phyloP scores from a whole-genome alignment of 2,797 vertebrate genomes.

The Syndactyla subalaris region DNA sequence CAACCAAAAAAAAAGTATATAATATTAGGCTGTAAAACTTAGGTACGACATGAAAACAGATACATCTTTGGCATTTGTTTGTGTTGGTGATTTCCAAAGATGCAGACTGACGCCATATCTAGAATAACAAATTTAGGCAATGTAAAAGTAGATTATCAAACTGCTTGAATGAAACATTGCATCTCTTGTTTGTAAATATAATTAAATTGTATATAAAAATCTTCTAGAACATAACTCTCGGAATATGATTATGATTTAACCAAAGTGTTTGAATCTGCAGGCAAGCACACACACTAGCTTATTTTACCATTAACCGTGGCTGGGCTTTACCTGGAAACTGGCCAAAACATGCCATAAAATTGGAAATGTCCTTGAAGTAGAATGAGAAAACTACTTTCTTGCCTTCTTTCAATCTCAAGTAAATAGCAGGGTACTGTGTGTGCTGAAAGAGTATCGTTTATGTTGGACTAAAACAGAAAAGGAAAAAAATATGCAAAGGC shows the following conservation, averaged over 20 bases:
- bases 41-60: neutral
- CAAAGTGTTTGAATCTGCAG: slow-evolving; percentile 27
- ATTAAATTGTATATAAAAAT: slow-evolving; percentile 53
- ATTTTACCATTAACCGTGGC: slow-evolving; percentile 25
- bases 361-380: slow-evolving; percentile 63
- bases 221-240: neutral
- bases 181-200: slow-evolving; percentile 61
- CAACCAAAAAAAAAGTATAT: neutral
- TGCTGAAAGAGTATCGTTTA: slow-evolving; percentile 76
- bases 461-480: slow-evolving; percentile 70
- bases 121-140: slow-evolving; percentile 49
- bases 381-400: slow-evolving; percentile 74
- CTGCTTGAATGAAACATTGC: slow-evolving; percentile 46
- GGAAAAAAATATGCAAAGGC: slow-evolving; percentile 67
- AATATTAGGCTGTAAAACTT: neutral
- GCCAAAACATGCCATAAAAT: slow-evolving; percentile 56
- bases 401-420: slow-evolving; percentile 73
- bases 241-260: slow-evolving; percentile 14
- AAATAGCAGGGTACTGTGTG: slow-evolving; percentile 68
- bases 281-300: neutral
- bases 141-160: slow-evolving; percentile 49
- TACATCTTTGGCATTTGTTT: neutral
- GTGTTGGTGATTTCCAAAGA: slow-evolving; percentile 3
- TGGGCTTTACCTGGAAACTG: slow-evolving; percentile 59
- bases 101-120: neutral